A percentile compares a stretch with the other conserved stretches of the same genome.
These are phyloP conservation scores for Sarcophaga caerulescens DNA, from an alignment of 2,888 invertebrate genomes.

Conservation along the genomic window DNA sequence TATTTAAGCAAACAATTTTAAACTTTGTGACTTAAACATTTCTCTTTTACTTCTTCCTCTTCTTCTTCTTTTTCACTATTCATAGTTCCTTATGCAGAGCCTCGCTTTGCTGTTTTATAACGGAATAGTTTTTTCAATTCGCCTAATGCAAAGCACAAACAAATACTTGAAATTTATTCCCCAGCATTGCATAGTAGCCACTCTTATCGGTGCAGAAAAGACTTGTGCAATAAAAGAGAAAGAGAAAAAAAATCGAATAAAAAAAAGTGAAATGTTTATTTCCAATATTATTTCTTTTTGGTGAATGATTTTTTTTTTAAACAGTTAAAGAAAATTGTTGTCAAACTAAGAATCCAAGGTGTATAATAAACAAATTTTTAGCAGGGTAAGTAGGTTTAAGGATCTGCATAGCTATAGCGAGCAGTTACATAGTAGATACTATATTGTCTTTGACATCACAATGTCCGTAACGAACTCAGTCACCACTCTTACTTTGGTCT, in stretches of 20 bases:
- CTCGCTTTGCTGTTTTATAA: constrained; percentile 32
- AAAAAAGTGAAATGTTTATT: constrained; percentile 6
- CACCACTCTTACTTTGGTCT: too few relatives aligned
- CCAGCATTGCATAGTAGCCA: constrained; percentile 35
- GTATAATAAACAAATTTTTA: too few relatives aligned
- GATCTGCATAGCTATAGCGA: too few relatives aligned
- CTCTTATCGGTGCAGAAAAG: constrained; percentile 46
- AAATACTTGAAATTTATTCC: constrained; percentile 57
- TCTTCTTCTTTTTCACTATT: neutral
- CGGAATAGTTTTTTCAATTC: constrained; percentile 57
- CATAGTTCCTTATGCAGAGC: neutral
- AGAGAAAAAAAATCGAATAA: neutral
- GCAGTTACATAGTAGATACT: too few relatives aligned
- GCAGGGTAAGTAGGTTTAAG: too few relatives aligned
- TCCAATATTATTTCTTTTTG: constrained; percentile 35
- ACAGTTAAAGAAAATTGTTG: too few relatives aligned
- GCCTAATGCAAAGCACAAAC: constrained; percentile 59
- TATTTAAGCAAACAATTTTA: constrained; percentile 46
- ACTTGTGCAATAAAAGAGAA: constrained; percentile 15
- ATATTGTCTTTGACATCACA: too few relatives aligned
- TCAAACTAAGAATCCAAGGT: too few relatives aligned
- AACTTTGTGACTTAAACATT: constrained; percentile 55
- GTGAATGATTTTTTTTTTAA: neutral
- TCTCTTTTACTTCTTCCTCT: neutral
- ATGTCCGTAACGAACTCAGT: too few relatives aligned